Conservation (phyloP, 2,888 invertebrate species). For the Erannis defoliaria region DNA sequence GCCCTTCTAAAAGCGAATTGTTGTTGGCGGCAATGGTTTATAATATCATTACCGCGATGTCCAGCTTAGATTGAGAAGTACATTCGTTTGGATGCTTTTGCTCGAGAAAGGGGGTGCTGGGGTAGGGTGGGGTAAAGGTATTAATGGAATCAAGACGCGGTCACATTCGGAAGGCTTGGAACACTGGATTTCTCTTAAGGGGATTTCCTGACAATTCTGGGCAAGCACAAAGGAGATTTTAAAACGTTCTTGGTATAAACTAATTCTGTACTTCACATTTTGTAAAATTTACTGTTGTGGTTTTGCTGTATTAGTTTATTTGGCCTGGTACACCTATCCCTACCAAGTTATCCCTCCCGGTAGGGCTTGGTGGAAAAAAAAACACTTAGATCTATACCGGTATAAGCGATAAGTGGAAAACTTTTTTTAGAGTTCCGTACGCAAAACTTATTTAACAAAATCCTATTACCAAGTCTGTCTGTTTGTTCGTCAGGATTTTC, state of each 20-base stretch:
- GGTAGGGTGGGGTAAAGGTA: slow-evolving; percentile 47
- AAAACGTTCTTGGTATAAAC: neutral
- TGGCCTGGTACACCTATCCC: too few species aligned
- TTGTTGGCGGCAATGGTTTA: slow-evolving; percentile 77
- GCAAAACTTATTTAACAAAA: too few species aligned
- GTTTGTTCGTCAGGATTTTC: too few species aligned
- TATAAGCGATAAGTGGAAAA: too few species aligned
- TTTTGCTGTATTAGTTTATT: too few species aligned
- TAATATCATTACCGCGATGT: slow-evolving; percentile 78
- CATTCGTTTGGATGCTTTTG: slow-evolving; percentile 60
- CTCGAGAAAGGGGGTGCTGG: slow-evolving; percentile 52
- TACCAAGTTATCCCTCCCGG: too few species aligned
- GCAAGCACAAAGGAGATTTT: slow-evolving; percentile 41
- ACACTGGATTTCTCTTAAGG: slow-evolving; percentile 68
- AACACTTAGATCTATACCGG: too few species aligned
- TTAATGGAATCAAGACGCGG: slow-evolving; percentile 75
- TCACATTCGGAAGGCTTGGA: slow-evolving; percentile 56
- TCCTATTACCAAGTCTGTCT: too few species aligned
- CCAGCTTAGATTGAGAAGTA: slow-evolving; percentile 78
- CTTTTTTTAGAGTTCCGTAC: too few species aligned
- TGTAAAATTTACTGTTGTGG: too few species aligned
- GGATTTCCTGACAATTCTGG: slow-evolving; percentile 69
- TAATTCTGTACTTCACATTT: neutral
- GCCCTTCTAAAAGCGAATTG: slow-evolving; percentile 81
- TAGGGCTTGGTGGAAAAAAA: too few species aligned